These are phyloP conservation scores for Calliphora vicina DNA, from an alignment of 1,140 invertebrate species.

Conservation along the genomic window DNA sequence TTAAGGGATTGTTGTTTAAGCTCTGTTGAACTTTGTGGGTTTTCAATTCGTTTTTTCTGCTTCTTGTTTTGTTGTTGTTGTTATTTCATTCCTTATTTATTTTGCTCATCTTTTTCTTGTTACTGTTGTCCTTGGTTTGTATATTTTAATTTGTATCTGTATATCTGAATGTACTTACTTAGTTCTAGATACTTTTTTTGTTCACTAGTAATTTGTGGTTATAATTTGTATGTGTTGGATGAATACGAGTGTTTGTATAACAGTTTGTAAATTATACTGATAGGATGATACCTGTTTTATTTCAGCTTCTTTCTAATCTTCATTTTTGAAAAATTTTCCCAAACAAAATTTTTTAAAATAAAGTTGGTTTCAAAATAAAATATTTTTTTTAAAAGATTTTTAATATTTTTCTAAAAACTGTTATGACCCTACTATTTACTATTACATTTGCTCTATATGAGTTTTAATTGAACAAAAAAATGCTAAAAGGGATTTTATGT, in stretches of 20 bases:
- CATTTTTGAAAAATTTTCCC: no score
- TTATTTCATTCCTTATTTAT: background rate
- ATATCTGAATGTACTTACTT: background rate
- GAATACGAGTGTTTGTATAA: background rate
- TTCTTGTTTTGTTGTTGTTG: background rate
- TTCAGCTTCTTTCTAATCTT: no score
- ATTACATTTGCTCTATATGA: background rate
- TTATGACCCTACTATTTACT: no score
- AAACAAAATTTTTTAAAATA: no score
- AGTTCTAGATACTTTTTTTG: background rate
- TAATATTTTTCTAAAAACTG: no score
- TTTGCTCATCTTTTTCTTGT: background rate
- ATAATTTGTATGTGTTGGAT: background rate
- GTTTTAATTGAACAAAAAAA: background rate
- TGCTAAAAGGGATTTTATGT: background rate
- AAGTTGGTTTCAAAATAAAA: no score
- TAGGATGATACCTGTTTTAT: background rate
- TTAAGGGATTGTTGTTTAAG: slow-evolving; percentile 28
- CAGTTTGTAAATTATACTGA: background rate
- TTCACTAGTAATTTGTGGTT: background rate
- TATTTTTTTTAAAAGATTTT: no score
- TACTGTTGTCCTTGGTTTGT: slow-evolving; percentile 3
- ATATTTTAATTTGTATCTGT: background rate
- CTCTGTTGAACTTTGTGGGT: slow-evolving; percentile 29
- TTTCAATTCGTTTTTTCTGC: background rate